A percentile compares a stretch with the other conserved stretches of the same genome.
These are phyloP conservation scores for Agrotis ipsilon DNA, from an alignment of 2,888 invertebrate species.

Conservation along the genomic window DNA sequence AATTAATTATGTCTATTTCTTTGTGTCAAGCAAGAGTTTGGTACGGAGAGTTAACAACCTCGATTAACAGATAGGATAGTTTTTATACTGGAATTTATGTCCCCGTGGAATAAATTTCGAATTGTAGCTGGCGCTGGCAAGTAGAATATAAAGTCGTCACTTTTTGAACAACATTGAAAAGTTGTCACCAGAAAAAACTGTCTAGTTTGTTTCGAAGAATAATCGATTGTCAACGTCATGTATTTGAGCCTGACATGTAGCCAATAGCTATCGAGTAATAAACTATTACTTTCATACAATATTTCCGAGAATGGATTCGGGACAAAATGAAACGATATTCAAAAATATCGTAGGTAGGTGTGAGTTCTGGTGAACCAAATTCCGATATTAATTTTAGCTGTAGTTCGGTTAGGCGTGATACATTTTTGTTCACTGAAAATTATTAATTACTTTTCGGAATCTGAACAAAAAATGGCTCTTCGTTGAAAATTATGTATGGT, in stretches of 20 bases:
- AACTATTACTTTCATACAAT: neutral
- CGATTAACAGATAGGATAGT: too few species aligned
- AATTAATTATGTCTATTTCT: too few species aligned
- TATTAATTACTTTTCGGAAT: neutral
- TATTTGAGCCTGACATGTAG: neutral
- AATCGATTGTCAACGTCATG: neutral
- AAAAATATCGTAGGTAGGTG: neutral
- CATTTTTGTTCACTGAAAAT: neutral
- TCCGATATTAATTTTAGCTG: neutral
- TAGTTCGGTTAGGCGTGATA: neutral
- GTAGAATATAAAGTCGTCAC: too few species aligned
- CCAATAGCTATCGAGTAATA: neutral
- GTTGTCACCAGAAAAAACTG: neutral
- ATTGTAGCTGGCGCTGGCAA: too few species aligned
- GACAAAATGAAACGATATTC: neutral
- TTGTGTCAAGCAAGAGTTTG: too few species aligned
- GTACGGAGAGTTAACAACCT: too few species aligned
- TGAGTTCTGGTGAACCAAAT: neutral
- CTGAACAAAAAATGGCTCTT: neutral
- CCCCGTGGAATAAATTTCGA: too few species aligned
- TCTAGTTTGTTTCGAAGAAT: neutral
- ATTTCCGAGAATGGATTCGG: neutral
- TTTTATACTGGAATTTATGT: too few species aligned
- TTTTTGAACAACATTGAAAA: neutral
- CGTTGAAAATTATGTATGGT: too few species aligned